Conservation (phyloP, 2,113 vertebrate species). For the Chaetodon auriga region DNA sequence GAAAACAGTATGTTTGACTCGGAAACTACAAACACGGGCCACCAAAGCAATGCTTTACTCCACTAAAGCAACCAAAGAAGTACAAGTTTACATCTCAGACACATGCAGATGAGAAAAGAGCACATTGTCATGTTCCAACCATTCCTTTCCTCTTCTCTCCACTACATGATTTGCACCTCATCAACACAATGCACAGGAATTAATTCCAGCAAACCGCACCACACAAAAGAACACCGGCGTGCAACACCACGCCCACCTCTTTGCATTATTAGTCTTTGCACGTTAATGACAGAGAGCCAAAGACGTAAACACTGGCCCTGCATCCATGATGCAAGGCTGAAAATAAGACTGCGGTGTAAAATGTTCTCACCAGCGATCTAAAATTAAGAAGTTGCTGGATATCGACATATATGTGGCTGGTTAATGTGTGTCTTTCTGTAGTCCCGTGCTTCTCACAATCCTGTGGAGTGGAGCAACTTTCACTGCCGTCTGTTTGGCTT, state of each 20-base stretch:
- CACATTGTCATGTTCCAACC: background rate
- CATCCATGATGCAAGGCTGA: constrained; percentile 16
- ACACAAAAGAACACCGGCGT: background rate
- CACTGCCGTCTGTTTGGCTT: constrained; percentile 1
- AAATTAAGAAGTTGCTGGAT: background rate
- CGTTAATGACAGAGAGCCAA: constrained; percentile 27
- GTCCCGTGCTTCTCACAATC: background rate
- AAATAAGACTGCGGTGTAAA: constrained; percentile 12
- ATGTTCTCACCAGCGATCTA: constrained; percentile 6
- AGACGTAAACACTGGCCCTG: background rate
- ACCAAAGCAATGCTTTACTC: background rate
- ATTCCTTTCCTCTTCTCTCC: constrained; percentile 5
- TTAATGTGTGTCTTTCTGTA: constrained; percentile 2
- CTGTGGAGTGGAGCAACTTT: constrained; percentile 7
- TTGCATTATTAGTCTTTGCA: constrained; percentile 48
- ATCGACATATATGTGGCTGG: background rate
- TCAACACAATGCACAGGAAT: constrained; percentile 44
- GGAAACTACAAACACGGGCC: background rate
- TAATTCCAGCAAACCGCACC: constrained; percentile 60
- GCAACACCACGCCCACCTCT: constrained; percentile 41
- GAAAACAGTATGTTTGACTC: constrained; percentile 1
- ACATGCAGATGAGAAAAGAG: background rate
- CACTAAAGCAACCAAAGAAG: background rate
- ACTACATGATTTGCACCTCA: constrained; percentile 19
- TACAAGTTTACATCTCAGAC: background rate